Evolutionary conservation across 2,888 invertebrate genomes (phyloP), one percentile per base, ranked within the genome.

Genomic region (Platerodrilus igneus): DNA sequence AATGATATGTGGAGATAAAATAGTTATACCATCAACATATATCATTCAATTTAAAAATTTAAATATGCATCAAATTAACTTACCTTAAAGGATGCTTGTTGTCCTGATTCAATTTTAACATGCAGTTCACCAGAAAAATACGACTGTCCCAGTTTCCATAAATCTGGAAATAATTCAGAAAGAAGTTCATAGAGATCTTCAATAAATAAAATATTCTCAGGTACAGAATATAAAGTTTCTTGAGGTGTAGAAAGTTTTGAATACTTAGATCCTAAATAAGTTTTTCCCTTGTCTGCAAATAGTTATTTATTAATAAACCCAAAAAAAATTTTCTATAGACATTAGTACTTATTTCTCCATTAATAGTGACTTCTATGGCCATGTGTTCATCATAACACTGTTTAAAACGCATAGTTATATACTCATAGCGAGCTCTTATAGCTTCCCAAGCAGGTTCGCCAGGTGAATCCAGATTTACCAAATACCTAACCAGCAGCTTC

Each of bases 391-490:
- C 72, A 67, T 80, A 66, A 70, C 83, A 76, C 62, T 77, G 63
- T 69, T 73, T 78, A 62, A 88, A 71, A 23, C 80, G 74, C 41
- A 70, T 72, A 55, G 79, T 77, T 6, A 94, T 74, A 68, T 89
- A 92, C 34, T 84, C 81, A 44, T 88, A 85, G 47, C 90, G 83
- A 45, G 86, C 83, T 29, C 76, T 78, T 50, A 99, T 86, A 3
- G 94, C 95, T 48, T 90, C 86, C 97, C 97, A 97, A 0, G 95
- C 96, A 1, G 96, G 93, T 69, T 99, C 96, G 4, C 86, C 88
- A 3, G 74, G 75, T 34, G 79, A 77, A 58, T 87, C 87, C 47
- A 88, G 69, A 59, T 81, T 83, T n/a, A 82, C 77, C 48, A 86
- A 75, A 62, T 81, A 78, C 76, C 91, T 83, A 51, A 97, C 94